Conservation (phyloP, 2,113 vertebrate species). For the Pimephales promelas region DNA sequence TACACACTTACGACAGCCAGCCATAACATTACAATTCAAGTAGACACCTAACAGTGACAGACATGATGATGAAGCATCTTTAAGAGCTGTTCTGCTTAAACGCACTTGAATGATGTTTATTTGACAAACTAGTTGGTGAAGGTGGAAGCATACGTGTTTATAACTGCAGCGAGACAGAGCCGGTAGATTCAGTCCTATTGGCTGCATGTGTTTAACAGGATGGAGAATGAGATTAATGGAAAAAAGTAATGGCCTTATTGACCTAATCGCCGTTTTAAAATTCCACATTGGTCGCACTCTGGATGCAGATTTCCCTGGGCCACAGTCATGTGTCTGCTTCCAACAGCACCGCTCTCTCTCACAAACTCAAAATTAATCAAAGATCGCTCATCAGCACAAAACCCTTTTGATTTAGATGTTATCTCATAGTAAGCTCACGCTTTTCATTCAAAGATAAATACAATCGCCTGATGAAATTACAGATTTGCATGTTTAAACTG, state of each 20-base stretch:
- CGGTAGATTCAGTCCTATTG: neutral
- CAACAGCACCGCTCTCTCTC: neutral
- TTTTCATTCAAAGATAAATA: neutral
- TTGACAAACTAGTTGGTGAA: conserved; percentile 3
- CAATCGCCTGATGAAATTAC: neutral
- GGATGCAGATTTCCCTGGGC: conserved; percentile 17
- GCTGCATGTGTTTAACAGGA: conserved; percentile 21
- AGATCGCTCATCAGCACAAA: neutral
- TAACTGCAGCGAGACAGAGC: neutral
- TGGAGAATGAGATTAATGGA: conserved; percentile 15
- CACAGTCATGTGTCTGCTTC: neutral
- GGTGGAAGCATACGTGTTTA: neutral
- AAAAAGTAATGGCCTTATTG: conserved; percentile 15
- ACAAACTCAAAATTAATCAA: neutral
- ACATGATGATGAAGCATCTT: conserved; percentile 12
- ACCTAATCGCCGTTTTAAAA: conserved; percentile 32
- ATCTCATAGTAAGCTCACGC: neutral
- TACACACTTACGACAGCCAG: neutral
- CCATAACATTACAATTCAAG: neutral
- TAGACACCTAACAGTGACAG: conserved; percentile 6
- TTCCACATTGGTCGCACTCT: conserved; percentile 22
- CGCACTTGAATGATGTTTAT: conserved; percentile 16
- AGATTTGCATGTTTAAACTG: conserved; percentile 12
- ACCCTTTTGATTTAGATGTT: neutral
- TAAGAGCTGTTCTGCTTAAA: conserved; percentile 14